Conservation (phyloP, 2,797 vertebrate species). For the Micropoecilia bifurca region DNA sequence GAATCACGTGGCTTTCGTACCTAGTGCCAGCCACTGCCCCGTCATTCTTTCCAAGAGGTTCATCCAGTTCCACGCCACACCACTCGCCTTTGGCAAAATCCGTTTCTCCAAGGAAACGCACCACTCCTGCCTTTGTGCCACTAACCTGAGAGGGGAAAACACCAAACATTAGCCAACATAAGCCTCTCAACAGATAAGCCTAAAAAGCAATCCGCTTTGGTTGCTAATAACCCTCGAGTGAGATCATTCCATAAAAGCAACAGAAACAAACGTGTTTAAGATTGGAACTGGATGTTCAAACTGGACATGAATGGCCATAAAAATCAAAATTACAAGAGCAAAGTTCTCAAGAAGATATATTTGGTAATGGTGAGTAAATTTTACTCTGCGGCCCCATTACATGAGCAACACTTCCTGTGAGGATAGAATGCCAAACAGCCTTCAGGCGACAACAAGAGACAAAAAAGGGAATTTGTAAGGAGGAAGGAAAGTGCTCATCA, state of each 20-base stretch:
- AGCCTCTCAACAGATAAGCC: slow-evolving; percentile 41
- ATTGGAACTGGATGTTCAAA: slow-evolving; percentile 21
- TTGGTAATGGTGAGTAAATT: slow-evolving; percentile 18
- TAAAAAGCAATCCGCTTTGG: slow-evolving; percentile 59
- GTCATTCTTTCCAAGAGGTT: slow-evolving; percentile 97
- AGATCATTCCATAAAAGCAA: slow-evolving; percentile 60
- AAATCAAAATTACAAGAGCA: slow-evolving; percentile 12
- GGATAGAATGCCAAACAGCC: slow-evolving; percentile 19
- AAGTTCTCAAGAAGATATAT: slow-evolving; percentile 14
- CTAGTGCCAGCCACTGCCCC: slow-evolving; percentile 98
- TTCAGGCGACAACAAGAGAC: not conserved
- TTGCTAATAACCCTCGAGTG: slow-evolving; percentile 41
- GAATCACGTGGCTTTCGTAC: slow-evolving; percentile 65
- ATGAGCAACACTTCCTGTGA: slow-evolving; percentile 51
- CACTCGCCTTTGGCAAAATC: slow-evolving; percentile 99
- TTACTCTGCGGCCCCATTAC: slow-evolving; percentile 35
- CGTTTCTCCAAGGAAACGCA: slow-evolving; percentile 95
- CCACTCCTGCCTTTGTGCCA: slow-evolving; percentile 97
- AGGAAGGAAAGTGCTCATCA: slow-evolving; percentile 26
- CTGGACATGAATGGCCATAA: not conserved
- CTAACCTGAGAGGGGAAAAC: slow-evolving; percentile 84
- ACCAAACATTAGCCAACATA: slow-evolving; percentile 35
- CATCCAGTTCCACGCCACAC: slow-evolving; percentile 97
- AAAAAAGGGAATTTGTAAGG: slow-evolving; percentile 20
- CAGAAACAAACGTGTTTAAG: slow-evolving; percentile 22